phyloP scores from a whole-genome alignment of 2,888 invertebrate genomes.

The Odontothrips loti region DNA sequence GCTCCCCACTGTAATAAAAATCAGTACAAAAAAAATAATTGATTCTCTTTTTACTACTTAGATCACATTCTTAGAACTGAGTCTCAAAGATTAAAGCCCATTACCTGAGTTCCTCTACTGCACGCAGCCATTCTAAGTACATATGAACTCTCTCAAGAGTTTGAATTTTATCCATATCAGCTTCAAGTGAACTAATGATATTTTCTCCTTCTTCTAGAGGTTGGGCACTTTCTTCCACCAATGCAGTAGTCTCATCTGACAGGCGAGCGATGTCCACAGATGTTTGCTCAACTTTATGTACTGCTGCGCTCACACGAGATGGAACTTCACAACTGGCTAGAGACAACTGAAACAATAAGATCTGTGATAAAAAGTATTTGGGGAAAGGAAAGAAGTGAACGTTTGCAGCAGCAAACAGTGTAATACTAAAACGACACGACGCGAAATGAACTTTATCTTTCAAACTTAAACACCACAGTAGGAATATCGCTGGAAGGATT shows the following conservation, averaged over 20 bases:
- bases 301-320: constrained; percentile 58
- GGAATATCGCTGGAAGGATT: no score
- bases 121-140: constrained; percentile 66
- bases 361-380: background rate
- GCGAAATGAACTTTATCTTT: no score
- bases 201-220: constrained; percentile 32
- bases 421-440: no score
- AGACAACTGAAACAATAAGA: constrained; percentile 53
- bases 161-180: constrained; percentile 51
- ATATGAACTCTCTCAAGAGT: constrained; percentile 54
- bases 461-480: no score
- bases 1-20: constrained; percentile 51
- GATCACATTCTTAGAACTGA: constrained; percentile 43
- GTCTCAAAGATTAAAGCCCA: constrained; percentile 39
- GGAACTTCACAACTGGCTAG: constrained; percentile 60
- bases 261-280: constrained; percentile 49
- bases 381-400: no score
- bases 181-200: constrained; percentile 40
- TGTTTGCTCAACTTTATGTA: constrained; percentile 58
- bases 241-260: constrained; percentile 46
- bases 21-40: constrained; percentile 39
- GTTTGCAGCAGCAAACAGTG: no score
- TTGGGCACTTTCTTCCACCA: constrained; percentile 38
- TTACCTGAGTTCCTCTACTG: constrained; percentile 68
- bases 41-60: constrained; percentile 27